Conservation (phyloP, 2,797 vertebrate species). For the Enteromius anoplus region DNA sequence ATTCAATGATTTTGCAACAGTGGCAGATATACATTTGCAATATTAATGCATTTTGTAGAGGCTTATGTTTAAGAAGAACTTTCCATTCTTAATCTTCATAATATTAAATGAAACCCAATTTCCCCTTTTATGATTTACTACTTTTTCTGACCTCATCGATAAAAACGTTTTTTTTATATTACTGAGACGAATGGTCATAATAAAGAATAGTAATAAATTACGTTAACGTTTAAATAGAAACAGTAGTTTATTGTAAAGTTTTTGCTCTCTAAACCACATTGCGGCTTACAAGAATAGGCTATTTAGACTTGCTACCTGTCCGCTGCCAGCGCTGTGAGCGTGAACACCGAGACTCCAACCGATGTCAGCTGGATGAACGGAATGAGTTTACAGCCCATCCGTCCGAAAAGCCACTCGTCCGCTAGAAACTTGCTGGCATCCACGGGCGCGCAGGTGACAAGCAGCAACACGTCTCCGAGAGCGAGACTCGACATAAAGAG, state of each 20-base stretch:
- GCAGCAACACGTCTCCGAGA: slow-evolving; percentile 89
- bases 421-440: slow-evolving; percentile 93
- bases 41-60: not conserved
- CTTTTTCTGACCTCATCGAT: not conserved
- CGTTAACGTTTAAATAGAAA: not conserved
- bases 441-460: slow-evolving; percentile 93
- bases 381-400: slow-evolving; percentile 93
- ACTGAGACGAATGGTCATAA: not conserved
- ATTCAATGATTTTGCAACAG: not conserved
- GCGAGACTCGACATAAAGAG: slow-evolving; percentile 96
- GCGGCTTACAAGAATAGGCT: not conserved
- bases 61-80: not conserved
- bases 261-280: slow-evolving; percentile 2
- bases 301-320: slow-evolving; percentile 84
- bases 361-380: slow-evolving; percentile 96
- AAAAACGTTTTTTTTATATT: not conserved
- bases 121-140: not conserved
- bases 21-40: too few relatives aligned
- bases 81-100: not conserved
- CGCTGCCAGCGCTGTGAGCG: slow-evolving; percentile 93
- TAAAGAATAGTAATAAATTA: not conserved
- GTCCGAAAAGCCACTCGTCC: slow-evolving; percentile 92
- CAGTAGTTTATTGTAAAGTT: not conserved
- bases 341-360: slow-evolving; percentile 97
- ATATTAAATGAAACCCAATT: not conserved